These are phyloP conservation scores for Mythimna impura DNA, from an alignment of 2,888 invertebrate genomes.

Conservation along the genomic window DNA sequence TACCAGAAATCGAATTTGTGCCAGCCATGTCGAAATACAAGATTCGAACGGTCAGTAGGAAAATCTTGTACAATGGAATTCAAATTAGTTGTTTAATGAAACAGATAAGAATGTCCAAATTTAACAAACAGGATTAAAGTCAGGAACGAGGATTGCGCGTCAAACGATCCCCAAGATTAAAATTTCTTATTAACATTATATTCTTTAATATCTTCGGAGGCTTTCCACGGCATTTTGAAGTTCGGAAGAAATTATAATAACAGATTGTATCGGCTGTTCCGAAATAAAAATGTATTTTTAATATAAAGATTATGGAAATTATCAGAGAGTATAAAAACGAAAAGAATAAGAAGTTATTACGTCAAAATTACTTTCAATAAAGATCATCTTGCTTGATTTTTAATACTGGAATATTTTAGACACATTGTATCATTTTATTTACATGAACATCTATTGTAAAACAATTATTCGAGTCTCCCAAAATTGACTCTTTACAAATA, in stretches of 20 bases:
- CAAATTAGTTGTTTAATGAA: conserved; percentile 19
- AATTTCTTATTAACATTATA: conserved; percentile 33
- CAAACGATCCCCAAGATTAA: conserved; percentile 28
- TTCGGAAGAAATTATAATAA: conserved; percentile 58
- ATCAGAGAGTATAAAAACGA: conserved; percentile 27
- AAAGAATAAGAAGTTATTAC: conserved; percentile 39
- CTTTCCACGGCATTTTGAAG: conserved; percentile 13
- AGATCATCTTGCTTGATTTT: not conserved
- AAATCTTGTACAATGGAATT: conserved; percentile 27
- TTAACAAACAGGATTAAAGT: conserved; percentile 13
- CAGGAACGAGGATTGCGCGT: conserved; percentile 11
- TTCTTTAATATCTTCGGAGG: conserved; percentile 16
- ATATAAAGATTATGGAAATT: conserved; percentile 58
- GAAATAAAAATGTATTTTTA: conserved; percentile 47
- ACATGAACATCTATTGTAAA: not conserved
- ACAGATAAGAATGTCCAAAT: conserved; percentile 13
- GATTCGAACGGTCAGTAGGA: not conserved
- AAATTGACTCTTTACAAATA: not conserved
- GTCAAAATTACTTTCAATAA: conserved; percentile 11
- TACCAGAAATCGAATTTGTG: not conserved
- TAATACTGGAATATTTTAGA: conserved; percentile 1
- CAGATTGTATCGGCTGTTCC: conserved; percentile 55
- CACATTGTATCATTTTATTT: not conserved
- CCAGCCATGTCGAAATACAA: not conserved
- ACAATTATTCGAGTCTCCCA: not conserved